phyloP scores from a whole-genome alignment of 1,140 invertebrate species.

The Contarinia nasturtii region DNA sequence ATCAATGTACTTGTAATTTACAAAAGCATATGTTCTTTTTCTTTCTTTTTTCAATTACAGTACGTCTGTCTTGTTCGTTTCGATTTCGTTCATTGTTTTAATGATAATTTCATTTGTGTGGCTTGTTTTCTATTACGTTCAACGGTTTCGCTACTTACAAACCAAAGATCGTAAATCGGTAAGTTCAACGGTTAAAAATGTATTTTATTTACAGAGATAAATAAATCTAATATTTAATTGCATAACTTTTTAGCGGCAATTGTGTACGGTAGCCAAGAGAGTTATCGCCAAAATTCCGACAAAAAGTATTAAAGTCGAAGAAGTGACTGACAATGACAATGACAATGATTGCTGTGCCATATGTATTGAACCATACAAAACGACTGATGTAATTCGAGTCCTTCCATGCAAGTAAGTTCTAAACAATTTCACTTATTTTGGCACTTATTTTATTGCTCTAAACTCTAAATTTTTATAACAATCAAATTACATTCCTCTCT shows the following conservation, averaged over 20 bases:
- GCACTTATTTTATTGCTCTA: background rate
- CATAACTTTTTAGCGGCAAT: slow-evolving; percentile 46
- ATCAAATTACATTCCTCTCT: background rate
- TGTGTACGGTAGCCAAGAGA: slow-evolving; percentile 78
- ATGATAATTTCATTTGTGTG: slow-evolving; percentile 87
- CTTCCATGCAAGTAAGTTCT: slow-evolving; percentile 68
- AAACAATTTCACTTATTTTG: background rate
- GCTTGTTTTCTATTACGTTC: slow-evolving; percentile 89
- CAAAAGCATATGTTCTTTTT: too few relatives aligned
- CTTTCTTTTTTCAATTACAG: slow-evolving; percentile 61
- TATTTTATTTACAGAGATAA: slow-evolving; percentile 8
- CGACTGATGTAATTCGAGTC: slow-evolving; percentile 61
- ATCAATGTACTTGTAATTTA: too few relatives aligned
- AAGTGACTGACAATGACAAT: slow-evolving; percentile 45
- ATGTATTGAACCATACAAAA: slow-evolving; percentile 77
- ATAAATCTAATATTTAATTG: background rate
- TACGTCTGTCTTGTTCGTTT: slow-evolving; percentile 79
- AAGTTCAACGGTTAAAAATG: slow-evolving; percentile 2
- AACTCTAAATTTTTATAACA: background rate
- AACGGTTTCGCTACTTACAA: slow-evolving; percentile 79
- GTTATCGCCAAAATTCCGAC: slow-evolving; percentile 78
- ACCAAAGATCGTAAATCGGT: slow-evolving; percentile 50
- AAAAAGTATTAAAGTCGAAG: slow-evolving; percentile 55
- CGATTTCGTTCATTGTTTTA: slow-evolving; percentile 82
- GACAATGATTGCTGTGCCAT: slow-evolving; percentile 81